Percentiles rank a stretch among this genome's conserved stretches.
Evolutionary conservation across 2,888 invertebrate genomes (phyloP).

Genomic region (Ophioninae sp.): DNA sequence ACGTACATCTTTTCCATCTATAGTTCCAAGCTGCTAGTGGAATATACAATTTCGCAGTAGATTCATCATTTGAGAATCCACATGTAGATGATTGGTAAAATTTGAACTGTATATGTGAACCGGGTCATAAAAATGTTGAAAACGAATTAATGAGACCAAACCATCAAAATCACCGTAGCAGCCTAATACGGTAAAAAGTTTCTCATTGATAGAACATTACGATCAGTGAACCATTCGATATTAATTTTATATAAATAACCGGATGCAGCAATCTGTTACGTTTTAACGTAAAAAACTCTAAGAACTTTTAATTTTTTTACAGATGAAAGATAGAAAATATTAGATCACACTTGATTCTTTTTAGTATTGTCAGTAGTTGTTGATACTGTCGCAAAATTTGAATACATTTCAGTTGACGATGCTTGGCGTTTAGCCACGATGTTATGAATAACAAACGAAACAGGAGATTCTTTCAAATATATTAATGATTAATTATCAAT

Average conservation of each 20-base stretch:
- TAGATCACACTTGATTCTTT: neutral
- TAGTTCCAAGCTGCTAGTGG: neutral
- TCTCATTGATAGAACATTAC: neutral
- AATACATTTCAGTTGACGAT: neutral
- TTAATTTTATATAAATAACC: neutral
- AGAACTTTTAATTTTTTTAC: neutral
- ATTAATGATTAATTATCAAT: neutral
- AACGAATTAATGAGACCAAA: neutral
- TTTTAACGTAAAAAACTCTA: neutral
- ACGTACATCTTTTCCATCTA: conserved; percentile 21
- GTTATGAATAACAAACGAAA: neutral
- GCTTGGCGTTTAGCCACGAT: neutral
- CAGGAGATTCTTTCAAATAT: neutral
- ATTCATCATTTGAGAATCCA: conserved; percentile 19
- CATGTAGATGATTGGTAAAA: neutral
- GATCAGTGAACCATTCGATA: neutral
- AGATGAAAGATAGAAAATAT: neutral
- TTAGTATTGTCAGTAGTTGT: neutral
- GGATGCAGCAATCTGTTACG: neutral
- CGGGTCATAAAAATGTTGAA: conserved; percentile 2
- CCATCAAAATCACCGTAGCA: neutral
- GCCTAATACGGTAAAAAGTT: neutral
- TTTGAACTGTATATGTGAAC: conserved; percentile 3
- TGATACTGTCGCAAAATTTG: neutral
- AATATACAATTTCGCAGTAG: conserved; percentile 35